Evolutionary conservation across 2,888 invertebrate genomes (phyloP).

Genomic region (Drosophila suboccidentalis): DNA sequence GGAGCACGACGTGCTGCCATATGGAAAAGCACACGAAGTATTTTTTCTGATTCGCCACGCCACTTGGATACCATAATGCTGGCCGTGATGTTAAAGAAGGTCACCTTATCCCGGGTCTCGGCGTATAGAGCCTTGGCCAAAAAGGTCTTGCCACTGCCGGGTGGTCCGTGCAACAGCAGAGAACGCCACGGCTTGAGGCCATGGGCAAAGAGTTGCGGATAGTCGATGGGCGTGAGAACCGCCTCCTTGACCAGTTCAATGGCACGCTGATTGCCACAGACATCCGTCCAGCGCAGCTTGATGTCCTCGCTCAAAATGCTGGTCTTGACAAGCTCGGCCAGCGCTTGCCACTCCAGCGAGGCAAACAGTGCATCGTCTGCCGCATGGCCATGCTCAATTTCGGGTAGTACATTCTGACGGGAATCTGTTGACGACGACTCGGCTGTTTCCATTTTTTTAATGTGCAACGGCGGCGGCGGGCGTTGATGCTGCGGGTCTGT

Average conservation of each 20-base stretch:
- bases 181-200: conserved; percentile 94
- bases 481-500: conserved; percentile 35
- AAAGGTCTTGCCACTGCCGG: conserved; percentile 93
- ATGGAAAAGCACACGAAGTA: conserved; percentile 94
- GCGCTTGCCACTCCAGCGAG: conserved; percentile 81
- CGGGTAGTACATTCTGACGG: conserved; percentile 53
- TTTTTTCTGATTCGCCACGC: conserved; percentile 98
- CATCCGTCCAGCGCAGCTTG: conserved; percentile 92
- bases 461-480: conserved; percentile 68
- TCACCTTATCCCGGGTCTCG: conserved; percentile 89
- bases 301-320: conserved; percentile 86
- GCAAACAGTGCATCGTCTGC: conserved; percentile 68
- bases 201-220: conserved; percentile 90
- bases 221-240: conserved; percentile 92
- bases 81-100: conserved; percentile 96
- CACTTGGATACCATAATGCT: conserved; percentile 97
- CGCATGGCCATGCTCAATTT: conserved; percentile 75
- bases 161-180: conserved; percentile 88
- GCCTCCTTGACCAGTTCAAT: conserved; percentile 94
- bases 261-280: conserved; percentile 91
- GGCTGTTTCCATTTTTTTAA: conserved; percentile 69
- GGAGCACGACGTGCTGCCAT: conserved; percentile 94
- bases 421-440: conserved; percentile 14
- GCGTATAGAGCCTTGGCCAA: conserved; percentile 95
- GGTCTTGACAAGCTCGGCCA: conserved; percentile 86